Conservation (phyloP, 2,888 invertebrate genomes). For the Stramonita haemastoma region DNA sequence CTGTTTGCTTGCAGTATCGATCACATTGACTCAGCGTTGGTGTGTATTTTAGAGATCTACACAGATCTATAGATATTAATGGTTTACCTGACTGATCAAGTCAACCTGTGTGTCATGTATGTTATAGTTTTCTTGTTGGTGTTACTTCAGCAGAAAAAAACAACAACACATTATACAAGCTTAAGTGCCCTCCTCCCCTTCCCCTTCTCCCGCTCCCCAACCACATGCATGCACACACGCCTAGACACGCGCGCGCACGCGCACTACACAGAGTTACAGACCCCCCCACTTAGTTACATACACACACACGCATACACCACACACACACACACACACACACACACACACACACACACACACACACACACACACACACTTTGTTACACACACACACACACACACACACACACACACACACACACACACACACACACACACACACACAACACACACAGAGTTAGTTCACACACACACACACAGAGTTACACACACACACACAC, state of each 20-base stretch:
- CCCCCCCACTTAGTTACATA: too few species aligned
- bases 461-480: not conserved
- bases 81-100: too few species aligned
- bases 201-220: not conserved
- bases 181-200: too few species aligned
- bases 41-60: too few species aligned
- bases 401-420: conserved; percentile 26
- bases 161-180: too few species aligned
- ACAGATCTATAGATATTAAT: too few species aligned
- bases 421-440: not conserved
- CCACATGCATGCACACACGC: not conserved
- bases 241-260: not conserved
- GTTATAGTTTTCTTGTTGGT: too few species aligned
- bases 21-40: too few species aligned
- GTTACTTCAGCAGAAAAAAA: too few species aligned
- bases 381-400: conserved; percentile 18
- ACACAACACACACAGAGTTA: not conserved
- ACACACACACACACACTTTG: conserved; percentile 26
- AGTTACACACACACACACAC: not conserved
- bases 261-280: too few species aligned
- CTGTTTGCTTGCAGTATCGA: too few species aligned
- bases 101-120: too few species aligned
- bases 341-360: conserved; percentile 32
- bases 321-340: not conserved
- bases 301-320: not conserved